Base-by-base conservation (phyloP, 2,113 vertebrate species). In the Seriola aureovittata region DNA sequence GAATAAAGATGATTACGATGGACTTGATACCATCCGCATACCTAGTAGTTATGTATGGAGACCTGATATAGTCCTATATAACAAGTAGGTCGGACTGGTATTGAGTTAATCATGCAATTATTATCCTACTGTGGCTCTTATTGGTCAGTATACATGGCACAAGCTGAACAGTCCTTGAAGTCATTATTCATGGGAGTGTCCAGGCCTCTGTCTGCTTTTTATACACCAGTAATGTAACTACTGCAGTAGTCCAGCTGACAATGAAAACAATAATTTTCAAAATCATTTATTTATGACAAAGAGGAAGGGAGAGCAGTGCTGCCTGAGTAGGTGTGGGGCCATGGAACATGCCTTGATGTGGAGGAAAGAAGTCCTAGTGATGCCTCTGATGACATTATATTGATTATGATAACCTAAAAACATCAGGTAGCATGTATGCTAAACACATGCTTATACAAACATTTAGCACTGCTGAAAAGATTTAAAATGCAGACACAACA, bases 11-110 rank as follows among this genome's bases (percentile, higher is more conserved):
- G 93, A 94, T 66, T 99, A 98, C 0, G 96, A 93, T 3, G 97
- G 96, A 81, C 96, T 99, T 3, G 97, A 97, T 92, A 95, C 93
- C 93, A 97, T 99, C 93, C 97, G 94, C 77, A 96, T 97, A 90
- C 97, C 97, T 91, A 96, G 97, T 94, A 96, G 96, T 94, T 96
- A 96, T 54, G 96, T 98, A 88, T 98, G 97, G 97, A 94, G 95
- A 78, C 97, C 97, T 0, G 97, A 98, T 93, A 97, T 98, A 69
- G 95, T 98, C 71, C 96, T 98, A 86, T 98, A 99, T 90, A 99
- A 98, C 96, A 98, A 96, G 97, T 98, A 96, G 92, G 94, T 94
- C 86, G 73, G 85, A 92, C 36, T 85, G 85, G 87, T 93, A 85
- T 92, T 86, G 88, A 58, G 88, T 81, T 79, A 70, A 91, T 88